These are phyloP conservation scores for Numida meleagris DNA, from an alignment of 2,113 vertebrate species.

Conservation along the genomic window DNA sequence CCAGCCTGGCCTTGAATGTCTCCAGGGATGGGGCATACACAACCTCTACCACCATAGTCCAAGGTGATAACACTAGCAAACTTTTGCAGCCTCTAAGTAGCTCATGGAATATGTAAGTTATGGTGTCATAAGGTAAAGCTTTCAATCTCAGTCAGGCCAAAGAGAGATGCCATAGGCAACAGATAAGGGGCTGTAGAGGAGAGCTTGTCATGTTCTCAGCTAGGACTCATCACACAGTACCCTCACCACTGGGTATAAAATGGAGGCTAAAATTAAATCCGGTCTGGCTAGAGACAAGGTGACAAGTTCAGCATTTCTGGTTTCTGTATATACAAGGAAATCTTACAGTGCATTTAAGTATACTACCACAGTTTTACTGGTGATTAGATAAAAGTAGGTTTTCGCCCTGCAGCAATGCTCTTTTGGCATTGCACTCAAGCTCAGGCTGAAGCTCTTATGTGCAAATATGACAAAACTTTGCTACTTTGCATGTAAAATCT, in stretches of 20 bases:
- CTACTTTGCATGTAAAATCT: neutral
- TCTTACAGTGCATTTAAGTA: neutral
- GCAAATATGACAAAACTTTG: neutral
- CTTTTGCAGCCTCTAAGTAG: neutral
- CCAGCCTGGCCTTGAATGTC: no score
- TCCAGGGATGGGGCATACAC: no score
- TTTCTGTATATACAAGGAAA: neutral
- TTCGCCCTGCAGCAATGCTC: neutral
- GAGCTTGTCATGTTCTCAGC: neutral
- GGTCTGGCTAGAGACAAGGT: neutral
- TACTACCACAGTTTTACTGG: neutral
- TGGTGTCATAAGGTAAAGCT: neutral
- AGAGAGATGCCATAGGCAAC: neutral
- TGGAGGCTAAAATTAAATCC: neutral
- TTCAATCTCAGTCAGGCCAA: neutral
- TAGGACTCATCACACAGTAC: neutral
- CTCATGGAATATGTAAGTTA: neutral
- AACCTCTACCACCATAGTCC: no score
- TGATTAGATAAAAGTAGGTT: neutral
- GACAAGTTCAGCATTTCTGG: neutral
- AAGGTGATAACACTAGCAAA: neutral
- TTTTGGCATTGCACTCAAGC: neutral
- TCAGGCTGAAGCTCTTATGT: neutral
- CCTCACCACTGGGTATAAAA: neutral
- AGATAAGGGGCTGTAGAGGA: neutral